phyloP scores from a whole-genome alignment of 2,113 vertebrate species.

The Clarias gariepinus region DNA sequence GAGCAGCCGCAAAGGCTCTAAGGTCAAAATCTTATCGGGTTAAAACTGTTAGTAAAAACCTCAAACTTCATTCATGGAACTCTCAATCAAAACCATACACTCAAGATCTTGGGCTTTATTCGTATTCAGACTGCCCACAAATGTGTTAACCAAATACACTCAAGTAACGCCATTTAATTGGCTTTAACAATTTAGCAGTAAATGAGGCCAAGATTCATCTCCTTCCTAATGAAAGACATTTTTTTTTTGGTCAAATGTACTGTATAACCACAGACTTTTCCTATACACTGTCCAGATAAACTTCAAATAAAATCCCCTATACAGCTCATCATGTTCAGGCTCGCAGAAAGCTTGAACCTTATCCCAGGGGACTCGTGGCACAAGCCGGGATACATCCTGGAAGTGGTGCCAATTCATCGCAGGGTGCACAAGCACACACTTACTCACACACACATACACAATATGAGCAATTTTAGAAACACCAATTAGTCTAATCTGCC shows the following conservation, averaged over 20 bases:
- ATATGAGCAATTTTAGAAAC: too few relatives aligned
- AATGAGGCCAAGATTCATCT: not conserved
- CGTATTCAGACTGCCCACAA: not conserved
- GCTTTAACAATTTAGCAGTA: not conserved
- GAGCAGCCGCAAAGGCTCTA: not conserved
- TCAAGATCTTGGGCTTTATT: not conserved
- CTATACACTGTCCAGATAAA: not conserved
- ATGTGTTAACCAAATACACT: too few relatives aligned
- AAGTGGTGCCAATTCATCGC: too few relatives aligned
- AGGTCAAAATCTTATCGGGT: not conserved
- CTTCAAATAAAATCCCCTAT: not conserved
- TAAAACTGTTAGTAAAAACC: not conserved
- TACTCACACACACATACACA: too few relatives aligned
- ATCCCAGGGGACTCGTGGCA: too few relatives aligned
- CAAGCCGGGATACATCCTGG: too few relatives aligned
- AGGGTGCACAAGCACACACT: too few relatives aligned
- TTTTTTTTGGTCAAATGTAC: not conserved
- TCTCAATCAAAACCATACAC: not conserved
- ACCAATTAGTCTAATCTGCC: too few relatives aligned
- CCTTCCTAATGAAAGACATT: not conserved
- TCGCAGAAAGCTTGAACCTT: too few relatives aligned
- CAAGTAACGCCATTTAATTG: not conserved
- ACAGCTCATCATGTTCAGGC: too few relatives aligned
- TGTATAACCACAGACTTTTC: not conserved
- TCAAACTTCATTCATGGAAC: not conserved